Base-by-base conservation (phyloP, 2,113 vertebrate species). In the Bubalus kerabau region DNA sequence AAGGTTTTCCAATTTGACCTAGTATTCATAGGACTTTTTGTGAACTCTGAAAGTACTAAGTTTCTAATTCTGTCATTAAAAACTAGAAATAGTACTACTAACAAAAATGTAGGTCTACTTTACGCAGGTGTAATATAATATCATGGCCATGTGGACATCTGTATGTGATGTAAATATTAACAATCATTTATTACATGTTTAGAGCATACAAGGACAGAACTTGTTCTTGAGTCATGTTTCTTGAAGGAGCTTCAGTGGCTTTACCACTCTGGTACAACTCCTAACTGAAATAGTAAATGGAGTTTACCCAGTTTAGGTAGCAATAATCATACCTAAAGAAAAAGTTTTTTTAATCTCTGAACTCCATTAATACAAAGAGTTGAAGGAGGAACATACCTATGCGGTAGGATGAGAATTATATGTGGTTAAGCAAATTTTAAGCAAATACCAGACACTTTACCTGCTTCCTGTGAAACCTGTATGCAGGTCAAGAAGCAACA, bases 201-300 rank as follows among this genome's bases (percentile, higher is more conserved):
- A 92, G 71, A 87, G 36, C 26, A 85, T 32, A 59, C 32, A 59
- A 43, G 59, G n/a, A 71, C 32, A 87, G 57, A 48, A 16, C 28
- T 60, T 6, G 52, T 91, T 91, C 90, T 94, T 81, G 16, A 97
- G n/a, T 88, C 52, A 26, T 21, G 86, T 82, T 93, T 10, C 84
- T 16, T 96, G 90, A 87, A 81, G 48, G 48, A 54, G 1, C 32
- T 74, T 4, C 26, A 36, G 4, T 64, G 76, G 17, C 23, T 93
- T 94, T 94, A 86, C 24, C 3, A 43, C 36, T 91, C 28, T 93
- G 64, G 6, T 88, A 52, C 21, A n/a, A 87, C 59, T 91, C 56
- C 91, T 95, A 87, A 94, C 15, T 92, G 80, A 88, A 93, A 78
- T 89, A 92, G 56, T 93, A 57, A 50, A n/a, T 87, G 36, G 57